Base-by-base conservation (phyloP, 2,113 vertebrate species). In the Corythornis madagascariensis region DNA sequence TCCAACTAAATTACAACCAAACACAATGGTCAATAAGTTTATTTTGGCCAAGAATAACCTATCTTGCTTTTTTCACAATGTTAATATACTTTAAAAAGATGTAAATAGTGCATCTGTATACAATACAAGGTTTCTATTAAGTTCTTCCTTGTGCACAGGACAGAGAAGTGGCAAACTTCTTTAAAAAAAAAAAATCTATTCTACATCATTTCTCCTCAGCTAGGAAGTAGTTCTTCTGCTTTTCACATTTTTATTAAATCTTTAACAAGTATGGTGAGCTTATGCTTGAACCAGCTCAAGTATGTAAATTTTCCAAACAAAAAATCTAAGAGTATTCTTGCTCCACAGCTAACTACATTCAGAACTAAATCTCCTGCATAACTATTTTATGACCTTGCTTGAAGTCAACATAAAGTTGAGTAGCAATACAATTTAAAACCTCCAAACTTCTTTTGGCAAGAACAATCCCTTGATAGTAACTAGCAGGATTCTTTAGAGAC, bases 381-480 rank as follows among this genome's bases (percentile, higher is more conserved):
- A 88, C 71, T 83, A 45, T 84, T 95, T 93, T 79, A 90, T 26
- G 66, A 80, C 77, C 71, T 92, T 90, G 42, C 38, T 72, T 63
- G 38, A 22, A 90, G 47, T 66, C 50, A 82, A 85, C 55, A 72
- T 28, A 55, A 87, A 91, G 47, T 69, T 40, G 6, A 79, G 45
- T 33, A 70, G 73, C 24, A 66, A 16, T 50, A 38, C 40, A 86
- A 67, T 77, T 95, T 79, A 92, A 93, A 73, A 60, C 77, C 18
- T 85, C 60, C 38, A 87, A 79, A 83, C 6, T 52, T 93, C 64
- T 89, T 85, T 80, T 86, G 63, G 52, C 67, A 77, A 71, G 43
- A 94, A 80, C 13, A 83, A 61, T 77, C 69, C 75, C 89, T 70
- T 24, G 55, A 56, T 2, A 74, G 47, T 60, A 83, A 70, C 13